Conservation (phyloP, 1,140 invertebrate genomes). For the Harlomillsia oculata region DNA sequence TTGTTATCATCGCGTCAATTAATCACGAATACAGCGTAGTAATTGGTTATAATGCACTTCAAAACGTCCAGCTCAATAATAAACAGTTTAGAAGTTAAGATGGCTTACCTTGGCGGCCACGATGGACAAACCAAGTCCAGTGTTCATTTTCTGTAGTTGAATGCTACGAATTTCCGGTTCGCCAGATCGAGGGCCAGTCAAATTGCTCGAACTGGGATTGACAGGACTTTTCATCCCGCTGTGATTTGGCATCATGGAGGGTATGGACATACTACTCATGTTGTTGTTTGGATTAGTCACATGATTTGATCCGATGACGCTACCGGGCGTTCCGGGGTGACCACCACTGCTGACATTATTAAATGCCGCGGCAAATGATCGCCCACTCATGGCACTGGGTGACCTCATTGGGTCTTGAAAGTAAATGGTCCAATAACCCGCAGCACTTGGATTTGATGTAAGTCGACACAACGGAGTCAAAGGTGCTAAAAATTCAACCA, state of each 20-base stretch:
- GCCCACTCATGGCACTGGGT: slow-evolving; percentile 34
- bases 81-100: no score
- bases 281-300: slow-evolving; percentile 20
- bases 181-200: slow-evolving; percentile 41
- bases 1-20: no score
- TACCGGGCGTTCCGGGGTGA: slow-evolving; percentile 4
- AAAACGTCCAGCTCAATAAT: not conserved
- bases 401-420: slow-evolving; percentile 36
- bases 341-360: slow-evolving; percentile 17
- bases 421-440: slow-evolving; percentile 47
- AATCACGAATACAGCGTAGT: no score
- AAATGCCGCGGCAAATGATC: slow-evolving; percentile 28
- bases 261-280: slow-evolving; percentile 5
- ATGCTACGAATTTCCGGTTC: slow-evolving; percentile 71
- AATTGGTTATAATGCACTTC: no score
- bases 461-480: slow-evolving; percentile 78
- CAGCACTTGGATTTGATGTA: slow-evolving; percentile 76
- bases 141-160: slow-evolving; percentile 78
- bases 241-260: slow-evolving; percentile 1
- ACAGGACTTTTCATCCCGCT: slow-evolving; percentile 34
- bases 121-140: slow-evolving; percentile 86
- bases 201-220: slow-evolving; percentile 36
- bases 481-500: slow-evolving; percentile 83
- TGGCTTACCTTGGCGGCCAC: slow-evolving; percentile 78
- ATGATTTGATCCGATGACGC: slow-evolving; percentile 16